Conservation (phyloP, 2,888 invertebrate genomes). For the Pachydiplax longipennis region DNA sequence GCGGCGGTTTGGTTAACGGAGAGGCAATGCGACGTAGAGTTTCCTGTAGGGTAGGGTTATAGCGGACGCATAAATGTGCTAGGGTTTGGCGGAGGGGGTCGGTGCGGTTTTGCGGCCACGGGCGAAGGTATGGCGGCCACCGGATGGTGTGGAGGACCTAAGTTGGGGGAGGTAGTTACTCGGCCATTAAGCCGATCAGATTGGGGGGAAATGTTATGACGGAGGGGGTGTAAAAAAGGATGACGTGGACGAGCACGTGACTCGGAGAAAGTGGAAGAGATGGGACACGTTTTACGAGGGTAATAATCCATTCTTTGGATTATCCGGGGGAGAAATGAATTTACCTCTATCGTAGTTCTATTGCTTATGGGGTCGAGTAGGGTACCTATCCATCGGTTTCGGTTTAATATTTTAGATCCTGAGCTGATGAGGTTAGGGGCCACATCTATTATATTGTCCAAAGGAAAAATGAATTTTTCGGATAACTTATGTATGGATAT, state of each 20-base stretch:
- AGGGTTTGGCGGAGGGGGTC: background rate
- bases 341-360: no score
- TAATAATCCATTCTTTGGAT: background rate
- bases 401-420: no score
- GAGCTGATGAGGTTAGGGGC: no score
- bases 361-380: no score
- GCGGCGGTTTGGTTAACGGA: background rate
- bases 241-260: background rate
- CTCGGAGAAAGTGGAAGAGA: background rate
- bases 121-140: background rate
- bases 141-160: background rate
- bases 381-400: no score
- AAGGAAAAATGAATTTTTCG: no score
- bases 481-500: no score
- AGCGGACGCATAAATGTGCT: background rate
- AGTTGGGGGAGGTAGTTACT: constrained; percentile 12
- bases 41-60: background rate
- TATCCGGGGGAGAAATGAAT: background rate
- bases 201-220: background rate
- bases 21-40: background rate
- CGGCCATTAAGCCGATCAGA: constrained; percentile 44
- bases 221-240: background rate
- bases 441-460: no score
- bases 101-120: constrained; percentile 10
- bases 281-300: background rate